Evolutionary conservation across 2,888 invertebrate species (phyloP), one percentile per base, ranked within the genome.

Genomic region (Lagria hirta): DNA sequence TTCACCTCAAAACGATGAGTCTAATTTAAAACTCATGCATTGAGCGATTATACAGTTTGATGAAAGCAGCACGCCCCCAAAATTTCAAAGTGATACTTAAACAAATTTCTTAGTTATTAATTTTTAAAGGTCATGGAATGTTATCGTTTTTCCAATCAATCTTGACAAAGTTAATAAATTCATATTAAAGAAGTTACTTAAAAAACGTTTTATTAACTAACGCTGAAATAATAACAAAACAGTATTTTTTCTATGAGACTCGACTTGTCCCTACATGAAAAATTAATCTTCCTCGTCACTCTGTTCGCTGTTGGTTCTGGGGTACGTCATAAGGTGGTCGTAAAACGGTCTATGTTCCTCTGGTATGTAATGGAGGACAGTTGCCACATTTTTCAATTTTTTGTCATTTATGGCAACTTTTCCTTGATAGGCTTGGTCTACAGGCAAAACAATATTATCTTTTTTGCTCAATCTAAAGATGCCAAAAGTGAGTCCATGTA

Each of bases 381-480:
- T 18, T 18, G 20, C 20, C 20, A 18, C 20, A 18, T 18, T 18
- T n/a, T 18, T 4, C 20, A 18, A 18, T n/a, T 18, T 18, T 18
- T 18, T 18, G 20, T 18, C 20, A 18, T 18, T 18, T 18, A 18
- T 18, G 4, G 20, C 20, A 18, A 18, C n/a, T 18, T 18, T 18
- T n/a, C n/a, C 20, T 18, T n/a, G 5, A 6, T 18, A 18, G 20
- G 6, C n/a, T n/a, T 18, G 20, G 20, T 18, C 20, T n/a, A 18
- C 20, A 18, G 20, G 20, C 20, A 18, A 18, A 18, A 6, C 20
- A 18, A 18, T 18, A 18, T 18, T 18, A 6, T 18, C 4, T n/a
- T 18, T 4, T n/a, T 18, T 18, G 20, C 20, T 18, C n/a, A n/a
- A n/a, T 18, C n/a, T 18, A 6, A 18, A 18, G 20, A 18, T 18